Evolutionary conservation across 2,113 vertebrate genomes (phyloP).

Genomic region (Scomber scombrus): DNA sequence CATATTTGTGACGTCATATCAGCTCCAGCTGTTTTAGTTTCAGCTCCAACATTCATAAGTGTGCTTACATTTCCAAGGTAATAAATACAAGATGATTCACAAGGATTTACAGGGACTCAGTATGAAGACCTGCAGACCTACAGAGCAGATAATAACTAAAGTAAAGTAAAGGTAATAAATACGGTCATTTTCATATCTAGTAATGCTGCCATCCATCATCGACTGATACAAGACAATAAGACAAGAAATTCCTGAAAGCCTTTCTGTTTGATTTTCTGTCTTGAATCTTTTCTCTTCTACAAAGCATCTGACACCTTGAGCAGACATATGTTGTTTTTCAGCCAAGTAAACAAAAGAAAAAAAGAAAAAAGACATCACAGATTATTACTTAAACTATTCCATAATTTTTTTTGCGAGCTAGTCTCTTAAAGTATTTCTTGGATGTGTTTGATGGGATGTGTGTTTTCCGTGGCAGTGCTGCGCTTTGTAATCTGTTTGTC

Average conservation of each 20-base stretch:
- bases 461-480: slow-evolving; percentile 34
- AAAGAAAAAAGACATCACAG: too few relatives aligned
- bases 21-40: neutral
- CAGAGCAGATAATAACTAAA: slow-evolving; percentile 9
- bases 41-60: slow-evolving; percentile 6
- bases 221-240: neutral
- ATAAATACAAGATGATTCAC: slow-evolving; percentile 35
- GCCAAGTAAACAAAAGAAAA: neutral
- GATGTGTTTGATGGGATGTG: slow-evolving; percentile 56
- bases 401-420: slow-evolving; percentile 6
- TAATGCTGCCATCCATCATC: neutral
- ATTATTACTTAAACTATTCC: neutral
- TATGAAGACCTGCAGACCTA: slow-evolving; percentile 11
- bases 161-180: slow-evolving; percentile 5
- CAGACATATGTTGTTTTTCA: neutral
- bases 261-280: neutral
- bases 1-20: neutral
- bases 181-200: slow-evolving; percentile 35
- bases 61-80: slow-evolving; percentile 10
- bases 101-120: slow-evolving; percentile 13
- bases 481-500: slow-evolving; percentile 74
- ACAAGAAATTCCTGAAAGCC: neutral
- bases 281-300: neutral
- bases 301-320: neutral
- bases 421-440: slow-evolving; percentile 52